These are phyloP conservation scores for Dissostichus mawsoni DNA, from an alignment of 2,113 vertebrate species.

Conservation along the genomic window DNA sequence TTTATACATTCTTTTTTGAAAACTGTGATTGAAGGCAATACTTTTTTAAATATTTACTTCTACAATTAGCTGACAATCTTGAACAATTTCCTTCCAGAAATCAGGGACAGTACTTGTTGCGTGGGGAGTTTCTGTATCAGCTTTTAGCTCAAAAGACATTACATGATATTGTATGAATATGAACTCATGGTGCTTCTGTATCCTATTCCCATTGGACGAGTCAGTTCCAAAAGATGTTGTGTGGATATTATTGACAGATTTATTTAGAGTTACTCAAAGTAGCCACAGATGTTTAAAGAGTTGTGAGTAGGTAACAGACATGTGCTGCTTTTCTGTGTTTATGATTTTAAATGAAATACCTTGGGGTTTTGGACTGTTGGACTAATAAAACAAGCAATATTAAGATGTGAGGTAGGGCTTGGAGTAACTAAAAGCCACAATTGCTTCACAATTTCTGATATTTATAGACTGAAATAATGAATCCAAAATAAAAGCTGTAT, in stretches of 20 bases:
- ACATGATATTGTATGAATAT: background rate
- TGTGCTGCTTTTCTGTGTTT: background rate
- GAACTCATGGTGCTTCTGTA: constrained; percentile 38
- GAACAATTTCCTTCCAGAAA: background rate
- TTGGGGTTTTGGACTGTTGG: background rate
- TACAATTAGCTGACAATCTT: background rate
- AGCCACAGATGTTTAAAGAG: too few relatives aligned
- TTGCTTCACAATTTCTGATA: background rate
- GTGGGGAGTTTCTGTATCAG: background rate
- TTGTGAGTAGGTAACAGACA: too few relatives aligned
- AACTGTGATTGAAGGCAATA: background rate
- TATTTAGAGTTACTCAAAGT: too few relatives aligned
- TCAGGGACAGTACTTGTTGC: background rate
- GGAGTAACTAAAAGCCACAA: background rate
- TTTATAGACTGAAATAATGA: background rate
- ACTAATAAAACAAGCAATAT: background rate
- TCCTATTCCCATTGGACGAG: background rate
- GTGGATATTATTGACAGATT: too few relatives aligned
- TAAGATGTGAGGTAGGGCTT: background rate
- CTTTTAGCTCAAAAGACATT: background rate
- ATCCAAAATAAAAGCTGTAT: background rate
- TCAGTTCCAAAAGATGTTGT: background rate
- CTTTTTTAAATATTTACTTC: background rate
- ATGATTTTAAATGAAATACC: background rate
- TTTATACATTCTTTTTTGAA: constrained; percentile 16